Base-by-base conservation (phyloP, 1,140 invertebrate genomes). In the Drosophila truncata region DNA sequence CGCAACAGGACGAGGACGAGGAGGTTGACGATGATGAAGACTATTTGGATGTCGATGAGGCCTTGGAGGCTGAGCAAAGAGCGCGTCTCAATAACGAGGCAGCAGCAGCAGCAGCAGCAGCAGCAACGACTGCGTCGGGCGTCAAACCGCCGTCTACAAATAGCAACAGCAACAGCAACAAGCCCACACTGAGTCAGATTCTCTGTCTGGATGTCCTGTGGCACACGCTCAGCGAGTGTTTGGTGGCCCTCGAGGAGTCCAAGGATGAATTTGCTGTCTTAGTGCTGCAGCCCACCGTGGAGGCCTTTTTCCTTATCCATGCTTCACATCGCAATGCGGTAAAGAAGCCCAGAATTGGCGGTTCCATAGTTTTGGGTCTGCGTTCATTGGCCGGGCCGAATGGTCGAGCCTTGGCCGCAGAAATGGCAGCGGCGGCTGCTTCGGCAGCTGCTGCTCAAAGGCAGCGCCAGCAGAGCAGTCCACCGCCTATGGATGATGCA, bases 231-330 rank as follows among this genome's bases (percentile, higher is more conserved):
- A 97, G 97, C 84, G 94, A 95, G 35, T 98, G 97, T 93, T 94
- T 99, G 65, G 93, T 95, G 29, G 96, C 97, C 85, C 92, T 98
- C 25, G 97, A 97, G 74, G 95, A 97, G 80, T 97, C 97, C 49
- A 96, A 96, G n/a, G 97, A 99, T 93, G 96, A 97, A 82, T 97
- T 98, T 94, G 97, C 97, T 37, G 97, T 99, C 7, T 94, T 99
- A n/a, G 97, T 98, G 31, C 93, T 99, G 54, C 97, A 98, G 93
- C 97, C 97, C 18, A 97, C 97, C 5, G 98, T 98, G 11, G 98
- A 99, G 92, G 97, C 97, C 20, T 98, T 98, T 93, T 98, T 98
- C 94, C 93, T 98, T 23, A 97, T 98, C 10, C 97, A 98, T 91
- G 96, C 97, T 16, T 95, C 96, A 25, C 94, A 94, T 66, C 73